Evolutionary conservation across 2,797 vertebrate species (phyloP).

Genomic region (Tenualosa thibaudeaui): DNA sequence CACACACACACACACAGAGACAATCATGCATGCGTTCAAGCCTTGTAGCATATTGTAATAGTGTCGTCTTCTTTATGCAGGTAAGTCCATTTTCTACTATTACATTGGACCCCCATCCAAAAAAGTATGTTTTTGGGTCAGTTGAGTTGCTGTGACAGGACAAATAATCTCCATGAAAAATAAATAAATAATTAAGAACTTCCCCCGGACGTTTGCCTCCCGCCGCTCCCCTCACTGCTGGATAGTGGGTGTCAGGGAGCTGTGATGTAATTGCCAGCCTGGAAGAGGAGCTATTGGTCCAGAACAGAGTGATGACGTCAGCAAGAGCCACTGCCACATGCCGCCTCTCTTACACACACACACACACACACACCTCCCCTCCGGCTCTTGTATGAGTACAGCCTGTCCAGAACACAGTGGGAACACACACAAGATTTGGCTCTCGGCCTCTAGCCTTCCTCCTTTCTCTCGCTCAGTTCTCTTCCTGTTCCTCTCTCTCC

Average conservation of each 20-base stretch:
- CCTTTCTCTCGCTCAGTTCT: neutral
- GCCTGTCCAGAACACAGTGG: constrained; percentile 65
- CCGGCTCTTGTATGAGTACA: constrained; percentile 61
- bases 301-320: constrained; percentile 59
- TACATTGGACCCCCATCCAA: neutral
- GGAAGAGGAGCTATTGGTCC: constrained; percentile 42
- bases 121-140: constrained; percentile 32
- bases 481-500: neutral
- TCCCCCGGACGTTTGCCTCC: neutral
- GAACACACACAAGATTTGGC: constrained; percentile 56
- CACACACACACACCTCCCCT: constrained; percentile 27
- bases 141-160: constrained; percentile 38
- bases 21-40: neutral
- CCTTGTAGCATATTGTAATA: neutral
- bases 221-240: neutral
- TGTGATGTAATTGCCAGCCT: constrained; percentile 65
- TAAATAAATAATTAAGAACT: neutral
- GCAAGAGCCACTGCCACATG: constrained; percentile 32
- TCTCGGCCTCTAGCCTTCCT: constrained; percentile 47
- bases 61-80: neutral
- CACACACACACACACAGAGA: neutral
- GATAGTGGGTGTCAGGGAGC: constrained; percentile 48
- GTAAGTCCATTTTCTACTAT: neutral
- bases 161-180: neutral
- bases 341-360: neutral